Conservation (phyloP, 2,797 vertebrate species). For the Chloroceryle amazona region DNA sequence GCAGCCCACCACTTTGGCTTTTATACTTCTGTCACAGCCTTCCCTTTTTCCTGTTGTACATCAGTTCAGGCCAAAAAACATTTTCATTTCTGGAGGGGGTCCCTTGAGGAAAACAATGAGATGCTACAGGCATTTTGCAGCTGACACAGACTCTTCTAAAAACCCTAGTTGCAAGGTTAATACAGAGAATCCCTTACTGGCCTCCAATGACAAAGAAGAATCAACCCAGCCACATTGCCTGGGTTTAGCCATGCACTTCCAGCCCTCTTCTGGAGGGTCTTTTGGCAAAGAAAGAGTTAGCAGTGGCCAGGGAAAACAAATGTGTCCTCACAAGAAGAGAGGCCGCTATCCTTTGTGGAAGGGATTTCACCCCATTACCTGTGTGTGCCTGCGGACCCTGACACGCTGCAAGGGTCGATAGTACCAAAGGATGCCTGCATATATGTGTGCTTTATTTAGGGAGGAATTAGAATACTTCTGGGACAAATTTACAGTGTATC, state of each 20-base stretch:
- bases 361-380: neutral
- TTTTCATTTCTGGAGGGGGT: neutral
- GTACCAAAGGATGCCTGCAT: neutral
- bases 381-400: neutral
- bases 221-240: neutral
- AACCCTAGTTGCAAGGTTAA: neutral
- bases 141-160: neutral
- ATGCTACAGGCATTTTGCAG: neutral
- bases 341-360: accelerated
- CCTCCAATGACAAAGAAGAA: neutral
- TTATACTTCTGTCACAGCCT: neutral
- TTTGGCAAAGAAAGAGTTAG: neutral
- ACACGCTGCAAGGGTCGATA: accelerated
- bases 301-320: neutral
- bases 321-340: neutral
- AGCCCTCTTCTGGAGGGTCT: neutral
- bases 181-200: neutral
- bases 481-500: neutral
- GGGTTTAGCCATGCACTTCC: neutral
- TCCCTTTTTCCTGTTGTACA: neutral
- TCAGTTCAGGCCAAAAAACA: neutral
- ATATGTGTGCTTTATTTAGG: neutral
- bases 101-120: neutral
- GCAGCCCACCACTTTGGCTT: neutral
- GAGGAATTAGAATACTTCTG: neutral